Base-by-base conservation (phyloP, 2,888 invertebrate species). In the Corythucha ciliata region DNA sequence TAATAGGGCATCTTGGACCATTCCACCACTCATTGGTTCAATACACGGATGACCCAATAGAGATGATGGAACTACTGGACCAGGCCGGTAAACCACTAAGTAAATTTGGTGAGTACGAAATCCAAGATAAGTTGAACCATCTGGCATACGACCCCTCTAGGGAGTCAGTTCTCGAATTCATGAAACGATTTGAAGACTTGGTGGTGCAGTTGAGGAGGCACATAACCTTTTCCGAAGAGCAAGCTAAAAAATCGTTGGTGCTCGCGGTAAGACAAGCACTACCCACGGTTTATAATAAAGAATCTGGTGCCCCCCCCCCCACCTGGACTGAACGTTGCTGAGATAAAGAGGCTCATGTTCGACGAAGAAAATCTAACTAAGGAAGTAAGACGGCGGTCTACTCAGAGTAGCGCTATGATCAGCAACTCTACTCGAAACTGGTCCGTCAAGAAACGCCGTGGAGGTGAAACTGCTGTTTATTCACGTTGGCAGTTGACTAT, bases 131-230 rank as follows among this genome's bases (percentile, higher is more conserved):
- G 33, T 33, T 33, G 33, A 36, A 36, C 36, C 36, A 36, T 10
- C 36, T 36, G 10, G 21, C 18, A n/a, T 36, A 5, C 36, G 36
- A 36, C 6, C 36, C 36, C 21, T 36, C 36, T 4, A 36, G 36
- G 10, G 36, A 36, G 21, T 36, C 36, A 10, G 36, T 36, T 14
- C 14, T 36, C 7, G 36, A 36, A 36, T 36, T 36, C 10, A 36
- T 36, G 36, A n/a, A n/a, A n/a, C n/a, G n/a, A n/a, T n/a, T n/a
- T n/a, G n/a, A 36, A 33, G 33, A 33, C 33, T 33, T 33, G 33
- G 33, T 33, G 4, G 6, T 33, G 3, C 33, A 33, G 6, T 6
- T 33, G 33, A 6, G 33, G 16, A 33, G 33, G 33, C 16, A 33
- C 16, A 33, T 33, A 6, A 33, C 6, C 33, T 33, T 33, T 14